Percentiles rank a stretch among this genome's conserved stretches.
These are phyloP conservation scores for Micrasema longulum DNA, from an alignment of 1,140 invertebrate species.

Conservation along the genomic window DNA sequence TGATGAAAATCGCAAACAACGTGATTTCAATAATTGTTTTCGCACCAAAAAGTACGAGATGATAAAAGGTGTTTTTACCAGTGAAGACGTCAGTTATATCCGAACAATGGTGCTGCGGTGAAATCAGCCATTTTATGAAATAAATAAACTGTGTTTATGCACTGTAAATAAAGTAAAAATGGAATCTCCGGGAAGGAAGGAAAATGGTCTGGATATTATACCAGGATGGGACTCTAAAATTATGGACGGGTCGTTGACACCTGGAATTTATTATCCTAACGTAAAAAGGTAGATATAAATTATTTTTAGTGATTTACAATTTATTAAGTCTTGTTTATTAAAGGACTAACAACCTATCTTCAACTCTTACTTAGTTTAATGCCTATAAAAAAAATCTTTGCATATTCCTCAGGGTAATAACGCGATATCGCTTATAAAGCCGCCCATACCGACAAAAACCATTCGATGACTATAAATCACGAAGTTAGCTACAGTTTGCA, in stretches of 20 bases:
- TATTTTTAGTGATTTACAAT: too few relatives aligned
- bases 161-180: not conserved
- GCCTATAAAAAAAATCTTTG: too few relatives aligned
- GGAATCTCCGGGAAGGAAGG: constrained; percentile 11
- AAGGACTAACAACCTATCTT: too few relatives aligned
- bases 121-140: not conserved
- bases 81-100: not conserved
- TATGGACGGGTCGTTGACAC: constrained; percentile 5
- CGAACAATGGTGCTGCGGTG: constrained; percentile 14
- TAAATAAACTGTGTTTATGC: too few relatives aligned
- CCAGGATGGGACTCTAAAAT: constrained; percentile 23
- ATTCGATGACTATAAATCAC: too few relatives aligned
- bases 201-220: not conserved
- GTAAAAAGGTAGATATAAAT: constrained; percentile 19
- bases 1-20: constrained; percentile 18
- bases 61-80: constrained; percentile 2
- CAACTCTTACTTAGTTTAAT: too few relatives aligned
- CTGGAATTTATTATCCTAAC: constrained; percentile 27
- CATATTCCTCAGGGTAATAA: too few relatives aligned
- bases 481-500: too few relatives aligned
- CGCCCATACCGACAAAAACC: too few relatives aligned
- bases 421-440: too few relatives aligned
- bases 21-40: constrained; percentile 8
- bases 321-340: too few relatives aligned
- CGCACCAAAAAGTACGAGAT: constrained; percentile 8